phyloP scores from a whole-genome alignment of 2,113 vertebrate genomes.

The Megaceryle maxima region DNA sequence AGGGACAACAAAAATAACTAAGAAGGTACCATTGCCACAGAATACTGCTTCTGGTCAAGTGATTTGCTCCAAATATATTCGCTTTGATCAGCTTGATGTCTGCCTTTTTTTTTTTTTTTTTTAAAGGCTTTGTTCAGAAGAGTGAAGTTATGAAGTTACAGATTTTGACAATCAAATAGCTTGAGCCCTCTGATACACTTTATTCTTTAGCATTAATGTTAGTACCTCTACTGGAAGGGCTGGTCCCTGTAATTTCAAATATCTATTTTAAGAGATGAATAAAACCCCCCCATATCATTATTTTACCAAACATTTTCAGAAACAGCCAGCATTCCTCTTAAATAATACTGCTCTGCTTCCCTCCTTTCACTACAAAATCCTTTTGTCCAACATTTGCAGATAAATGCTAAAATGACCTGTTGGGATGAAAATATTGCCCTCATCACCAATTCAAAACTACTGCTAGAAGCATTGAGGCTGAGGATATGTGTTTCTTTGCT shows the following conservation, averaged over 20 bases:
- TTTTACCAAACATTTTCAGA: neutral
- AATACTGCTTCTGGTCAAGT: neutral
- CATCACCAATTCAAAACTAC: neutral
- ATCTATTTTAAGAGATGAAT: neutral
- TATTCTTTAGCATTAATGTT: neutral
- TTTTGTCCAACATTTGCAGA: neutral
- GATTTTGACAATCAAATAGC: neutral
- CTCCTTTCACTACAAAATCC: neutral
- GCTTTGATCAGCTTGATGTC: neutral
- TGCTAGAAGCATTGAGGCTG: neutral
- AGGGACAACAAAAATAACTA: neutral
- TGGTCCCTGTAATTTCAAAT: neutral
- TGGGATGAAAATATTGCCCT: neutral
- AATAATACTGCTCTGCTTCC: neutral
- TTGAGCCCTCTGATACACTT: neutral
- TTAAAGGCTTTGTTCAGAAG: neutral
- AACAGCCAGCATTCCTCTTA: neutral
- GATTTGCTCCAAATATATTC: neutral
- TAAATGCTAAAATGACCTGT: neutral
- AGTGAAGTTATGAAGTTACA: neutral
- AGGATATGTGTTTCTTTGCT: neutral
- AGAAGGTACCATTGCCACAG: neutral
- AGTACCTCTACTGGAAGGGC: neutral
- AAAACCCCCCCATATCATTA: rapidly evolving
- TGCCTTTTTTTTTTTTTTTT: neutral